Conservation (phyloP, 2,888 invertebrate species). For the Caenorhabditis sp. region DNA sequence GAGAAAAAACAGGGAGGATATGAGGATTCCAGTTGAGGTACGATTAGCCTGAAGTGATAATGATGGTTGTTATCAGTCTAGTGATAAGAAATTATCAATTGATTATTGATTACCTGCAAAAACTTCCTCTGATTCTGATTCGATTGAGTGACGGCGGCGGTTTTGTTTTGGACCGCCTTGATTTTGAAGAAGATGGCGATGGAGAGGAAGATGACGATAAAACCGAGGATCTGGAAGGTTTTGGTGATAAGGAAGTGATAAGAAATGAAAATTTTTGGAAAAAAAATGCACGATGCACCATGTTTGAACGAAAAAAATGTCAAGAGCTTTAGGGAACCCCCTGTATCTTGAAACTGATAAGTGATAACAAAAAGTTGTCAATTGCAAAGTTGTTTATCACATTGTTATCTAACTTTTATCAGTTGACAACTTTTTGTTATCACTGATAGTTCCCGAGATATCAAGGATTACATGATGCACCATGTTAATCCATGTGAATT, state of each 20-base stretch:
- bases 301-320: no score
- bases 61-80: no score
- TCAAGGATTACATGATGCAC: no score
- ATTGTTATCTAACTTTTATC: no score
- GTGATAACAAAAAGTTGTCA: neutral
- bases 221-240: constrained; percentile 46
- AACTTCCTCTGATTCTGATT: constrained; percentile 25
- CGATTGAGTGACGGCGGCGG: neutral
- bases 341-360: no score
- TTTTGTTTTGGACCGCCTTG: constrained; percentile 32
- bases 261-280: no score
- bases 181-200: constrained; percentile 48
- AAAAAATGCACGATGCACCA: no score
- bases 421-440: no score
- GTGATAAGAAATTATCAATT: no score
- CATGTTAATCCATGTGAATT: no score
- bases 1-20: constrained; percentile 37
- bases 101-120: constrained; percentile 20
- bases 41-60: constrained; percentile 56
- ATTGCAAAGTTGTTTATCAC: neutral
- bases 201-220: constrained; percentile 31
- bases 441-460: neutral
- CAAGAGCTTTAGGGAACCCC: no score
- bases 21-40: constrained; percentile 45
- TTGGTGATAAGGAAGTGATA: neutral